Evolutionary conservation across 1,140 invertebrate genomes (phyloP), one percentile per base, ranked within the genome.

Genomic region (Micrasema minimum): DNA sequence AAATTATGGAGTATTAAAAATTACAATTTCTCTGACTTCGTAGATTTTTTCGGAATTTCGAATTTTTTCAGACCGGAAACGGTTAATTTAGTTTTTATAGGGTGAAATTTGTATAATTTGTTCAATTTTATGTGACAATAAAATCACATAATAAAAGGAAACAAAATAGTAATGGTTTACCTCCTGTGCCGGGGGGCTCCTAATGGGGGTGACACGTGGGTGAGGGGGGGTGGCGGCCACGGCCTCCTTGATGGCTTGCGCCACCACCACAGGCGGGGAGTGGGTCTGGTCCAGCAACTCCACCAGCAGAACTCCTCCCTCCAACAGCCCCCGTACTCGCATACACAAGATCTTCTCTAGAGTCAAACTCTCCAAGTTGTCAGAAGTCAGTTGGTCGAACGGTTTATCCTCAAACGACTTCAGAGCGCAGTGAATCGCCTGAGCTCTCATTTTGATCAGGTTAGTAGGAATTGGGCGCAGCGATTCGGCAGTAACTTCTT

Each of bases 351-450:
- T 77, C 66, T 72, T 76, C 6, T 81, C 80, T 62, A 81, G 78
- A 18, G 80, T 80, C 6, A 82, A 66, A 76, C 80, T 78, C 73
- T 83, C 81, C 35, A 83, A 79, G 65, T 80, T 78, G 70, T 78
- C 78, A 6, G 80, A 80, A 1, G 79, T 77, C 20, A 76, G 75
- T 20, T 79, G 78, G 57, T 77, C 71, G n/a, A 77, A 71, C 20
- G 69, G 79, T 61, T 77, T 80, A 38, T 80, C 77, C 67, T 82
- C 81, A 71, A 81, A 83, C 7, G 79, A 80, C 45, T 79, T 84
- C 1, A 93, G 79, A 23, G 87, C 85, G 82, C 94, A 96, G 77
- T 88, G 88, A 72, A 95, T 86, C 0, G 92, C 93, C 80, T 94
- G 93, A 0, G 89, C 87, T 26, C 87, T 87, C 46, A 92, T 79